Evolutionary conservation across 2,797 vertebrate genomes (phyloP), one percentile per base, ranked within the genome.

Genomic region (Eospalax fontanierii): DNA sequence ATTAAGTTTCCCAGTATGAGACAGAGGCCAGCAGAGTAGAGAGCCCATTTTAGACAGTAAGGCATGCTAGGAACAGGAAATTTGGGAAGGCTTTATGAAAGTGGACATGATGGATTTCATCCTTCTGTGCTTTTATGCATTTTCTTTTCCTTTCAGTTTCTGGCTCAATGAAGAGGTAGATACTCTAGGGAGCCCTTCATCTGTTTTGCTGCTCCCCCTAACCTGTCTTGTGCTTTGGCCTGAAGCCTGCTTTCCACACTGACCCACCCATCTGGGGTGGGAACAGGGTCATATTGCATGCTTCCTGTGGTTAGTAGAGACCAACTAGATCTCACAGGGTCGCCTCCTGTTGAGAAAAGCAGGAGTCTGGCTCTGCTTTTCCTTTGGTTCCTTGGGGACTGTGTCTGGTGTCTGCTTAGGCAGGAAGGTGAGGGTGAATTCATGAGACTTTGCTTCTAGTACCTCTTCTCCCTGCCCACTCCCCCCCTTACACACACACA

Each of bases 341-440:
- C 40, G 21, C 26, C 33, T 66, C 68, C 66, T 85, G 12, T 63
- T 54, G 81, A 91, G 50, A 85, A 50, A 84, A 57, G 40, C 91
- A 21, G 35, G 4, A 24, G 2, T 81, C 46, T 92, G 66, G 18
- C 50, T 61, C 76, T 84, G 0, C 38, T 73, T 81, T 71, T n/a
- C 75, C 19, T 76, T 40, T 80, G 65, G 59, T 57, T 78, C 63
- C 70, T 43, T 84, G 57, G 26, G 66, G 26, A 6, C 90, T 83
- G 38, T 89, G 73, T 80, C 38, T 91, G 61, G 33, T 65, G 81
- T 85, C 79, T 87, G 33, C 79, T 80, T 76, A 70, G 66, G n/a
- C 63, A 54, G 35, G 18, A 95, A 78, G 59, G 57, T 73, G 19
- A 61, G 61, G n/a, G 61, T 79, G 43, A 84, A 24, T 18, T 76